Percentiles rank a stretch among this genome's conserved stretches.
These are phyloP conservation scores for mouse (Mus musculus) DNA, from an alignment of 2,113 vertebrate genomes.

Conservation along the genomic window DNA sequence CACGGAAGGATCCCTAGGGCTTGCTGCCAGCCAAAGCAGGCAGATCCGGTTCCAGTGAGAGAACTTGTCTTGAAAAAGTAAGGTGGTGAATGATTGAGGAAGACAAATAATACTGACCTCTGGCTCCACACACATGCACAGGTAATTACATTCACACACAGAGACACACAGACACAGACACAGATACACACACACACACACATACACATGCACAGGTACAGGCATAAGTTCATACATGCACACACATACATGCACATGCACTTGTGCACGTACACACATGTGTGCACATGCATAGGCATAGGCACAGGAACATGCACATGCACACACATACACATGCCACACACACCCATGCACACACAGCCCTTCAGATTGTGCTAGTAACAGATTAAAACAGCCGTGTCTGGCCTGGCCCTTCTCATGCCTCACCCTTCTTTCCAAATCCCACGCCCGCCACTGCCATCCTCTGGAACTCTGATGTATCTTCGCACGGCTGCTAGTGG, in stretches of 20 bases:
- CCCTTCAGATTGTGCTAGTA: background rate
- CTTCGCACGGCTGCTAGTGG: background rate
- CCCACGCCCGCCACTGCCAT: background rate
- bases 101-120: background rate
- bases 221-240: no score
- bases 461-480: background rate
- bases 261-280: no score
- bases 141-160: background rate
- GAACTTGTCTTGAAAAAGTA: background rate
- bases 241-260: background rate
- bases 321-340: background rate
- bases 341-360: background rate
- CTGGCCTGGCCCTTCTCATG: background rate
- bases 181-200: accelerated
- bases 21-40: background rate
- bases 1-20: background rate
- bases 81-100: background rate
- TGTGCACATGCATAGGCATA: background rate
- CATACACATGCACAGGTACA: no score
- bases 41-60: background rate
- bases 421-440: background rate
- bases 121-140: no score
- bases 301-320: no score
- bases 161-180: background rate
- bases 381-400: background rate